A percentile compares a stretch with the other conserved stretches of the same genome.
These are phyloP conservation scores for Macaria liturata DNA, from an alignment of 2,888 invertebrate species.

Conservation along the genomic window DNA sequence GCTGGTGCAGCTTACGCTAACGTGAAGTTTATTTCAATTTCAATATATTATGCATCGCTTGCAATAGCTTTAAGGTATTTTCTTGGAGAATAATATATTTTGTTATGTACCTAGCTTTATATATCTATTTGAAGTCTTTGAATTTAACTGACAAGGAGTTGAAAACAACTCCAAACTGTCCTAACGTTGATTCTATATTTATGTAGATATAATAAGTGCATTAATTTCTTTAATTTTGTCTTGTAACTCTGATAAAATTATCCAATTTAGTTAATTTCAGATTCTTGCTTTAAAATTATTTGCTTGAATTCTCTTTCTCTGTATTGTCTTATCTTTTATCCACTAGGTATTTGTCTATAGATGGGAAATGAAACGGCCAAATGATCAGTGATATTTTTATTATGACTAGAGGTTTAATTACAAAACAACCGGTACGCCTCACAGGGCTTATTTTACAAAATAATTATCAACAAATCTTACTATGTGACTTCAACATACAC, in stretches of 20 bases:
- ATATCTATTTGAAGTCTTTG: too few relatives aligned
- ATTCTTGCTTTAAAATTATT: too few relatives aligned
- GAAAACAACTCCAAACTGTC: too few relatives aligned
- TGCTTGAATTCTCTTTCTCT: too few relatives aligned
- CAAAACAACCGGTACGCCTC: conserved; percentile 79
- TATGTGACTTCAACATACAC: not conserved
- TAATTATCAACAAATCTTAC: conserved; percentile 58
- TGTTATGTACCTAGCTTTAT: not conserved
- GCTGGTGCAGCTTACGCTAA: conserved; percentile 53
- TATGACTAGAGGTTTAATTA: conserved; percentile 88
- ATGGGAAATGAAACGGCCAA: conserved; percentile 26
- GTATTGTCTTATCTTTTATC: not conserved
- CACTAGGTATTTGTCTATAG: not conserved
- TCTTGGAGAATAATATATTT: conserved; percentile 12
- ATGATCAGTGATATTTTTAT: conserved; percentile 81
- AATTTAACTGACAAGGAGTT: too few relatives aligned
- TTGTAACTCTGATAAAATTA: too few relatives aligned
- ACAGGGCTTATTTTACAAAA: conserved; percentile 59
- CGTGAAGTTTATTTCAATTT: conserved; percentile 64
- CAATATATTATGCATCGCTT: conserved; percentile 48
- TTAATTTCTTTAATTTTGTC: too few relatives aligned
- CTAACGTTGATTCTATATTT: too few relatives aligned
- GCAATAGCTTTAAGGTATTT: conserved; percentile 26
- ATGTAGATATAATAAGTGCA: too few relatives aligned
- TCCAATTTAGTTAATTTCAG: too few relatives aligned